Base-by-base conservation (phyloP, 1,140 invertebrate species). In the Colletes gigas region DNA sequence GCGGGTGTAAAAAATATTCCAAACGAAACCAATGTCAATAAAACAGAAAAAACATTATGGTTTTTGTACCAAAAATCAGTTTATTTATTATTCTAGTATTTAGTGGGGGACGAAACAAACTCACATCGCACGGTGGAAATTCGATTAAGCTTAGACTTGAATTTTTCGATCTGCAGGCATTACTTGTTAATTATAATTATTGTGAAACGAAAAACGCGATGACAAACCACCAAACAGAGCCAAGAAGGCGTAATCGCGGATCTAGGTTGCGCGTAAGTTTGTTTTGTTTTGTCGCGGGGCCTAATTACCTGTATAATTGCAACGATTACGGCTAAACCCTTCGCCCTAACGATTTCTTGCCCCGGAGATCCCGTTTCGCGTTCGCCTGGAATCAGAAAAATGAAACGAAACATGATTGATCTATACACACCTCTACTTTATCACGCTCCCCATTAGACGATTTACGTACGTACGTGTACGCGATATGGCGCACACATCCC, bases 91-190 rank as follows among this genome's bases (percentile, higher is more conserved):
- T 30, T 30, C 30, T 30, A 30, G 30, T 30, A 30, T 74, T 80
- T 67, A 67, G 50, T 62, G 17, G n/a, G 67, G 15, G n/a, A 10
- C 21, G 52, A 50, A 17, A 52, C 3, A 8, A 59, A 75, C 30
- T n/a, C 14, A n/a, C 41, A 57, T 30, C 21, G 41, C 39, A 41
- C 55, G 19, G 41, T 62, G 30, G 57, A 81, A 85, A 85, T 84
- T 81, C 59, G 83, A 85, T 85, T 83, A 59, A 81, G 50, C 50
- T 70, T 68, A 12, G 67, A 81, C 55, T 70, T 9, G 4, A 19
- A 59, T n/a, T 19, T 47, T 41, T 7, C 8, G 47, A 57, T 44
- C 41, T 17, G 1, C 2, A 12, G 55, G 39, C 62, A 5, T 41
- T 30, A 17, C 5, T 3, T 9, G 2, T 30, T 30, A 30, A 30